Percentiles rank a stretch among this genome's conserved stretches.
Evolutionary conservation across 1,140 invertebrate species (phyloP).

Genomic region (Bicyclus anynana): DNA sequence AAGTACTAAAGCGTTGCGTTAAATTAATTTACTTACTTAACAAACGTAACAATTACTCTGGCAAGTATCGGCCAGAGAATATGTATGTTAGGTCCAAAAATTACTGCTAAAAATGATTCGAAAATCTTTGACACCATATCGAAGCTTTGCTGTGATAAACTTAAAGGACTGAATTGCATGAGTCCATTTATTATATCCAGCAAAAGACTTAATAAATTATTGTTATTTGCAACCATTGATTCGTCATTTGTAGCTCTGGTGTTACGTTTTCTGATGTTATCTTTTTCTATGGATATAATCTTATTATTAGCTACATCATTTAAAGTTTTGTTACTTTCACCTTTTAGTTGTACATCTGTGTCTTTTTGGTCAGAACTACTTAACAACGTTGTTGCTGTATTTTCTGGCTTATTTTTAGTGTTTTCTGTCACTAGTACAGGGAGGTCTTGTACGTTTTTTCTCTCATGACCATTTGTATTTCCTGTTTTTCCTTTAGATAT

Average conservation of each 20-base stretch:
- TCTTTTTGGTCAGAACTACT: not conserved
- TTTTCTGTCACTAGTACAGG: not conserved
- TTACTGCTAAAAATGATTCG: not conserved
- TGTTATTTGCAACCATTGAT: not conserved
- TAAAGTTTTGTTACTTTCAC: not conserved
- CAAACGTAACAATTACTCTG: not conserved
- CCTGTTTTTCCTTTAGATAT: not conserved
- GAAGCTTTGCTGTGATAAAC: not conserved
- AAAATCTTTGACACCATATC: not conserved
- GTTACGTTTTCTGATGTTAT: not conserved
- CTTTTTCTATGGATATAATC: not conserved
- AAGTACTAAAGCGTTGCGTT: no score
- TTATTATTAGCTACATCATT: not conserved
- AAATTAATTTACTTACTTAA: conserved; percentile 18
- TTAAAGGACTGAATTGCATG: not conserved
- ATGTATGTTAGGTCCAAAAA: conserved; percentile 15
- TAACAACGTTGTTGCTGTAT: not conserved
- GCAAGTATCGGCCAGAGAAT: conserved; percentile 10
- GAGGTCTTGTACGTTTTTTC: not conserved
- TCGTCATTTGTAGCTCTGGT: not conserved
- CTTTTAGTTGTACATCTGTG: not conserved
- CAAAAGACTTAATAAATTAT: not conserved
- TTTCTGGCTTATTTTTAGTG: not conserved
- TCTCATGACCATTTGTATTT: not conserved
- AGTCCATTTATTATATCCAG: not conserved